phyloP scores from a whole-genome alignment of 2,888 invertebrate genomes.

The Cyrtodaria siliqua region DNA sequence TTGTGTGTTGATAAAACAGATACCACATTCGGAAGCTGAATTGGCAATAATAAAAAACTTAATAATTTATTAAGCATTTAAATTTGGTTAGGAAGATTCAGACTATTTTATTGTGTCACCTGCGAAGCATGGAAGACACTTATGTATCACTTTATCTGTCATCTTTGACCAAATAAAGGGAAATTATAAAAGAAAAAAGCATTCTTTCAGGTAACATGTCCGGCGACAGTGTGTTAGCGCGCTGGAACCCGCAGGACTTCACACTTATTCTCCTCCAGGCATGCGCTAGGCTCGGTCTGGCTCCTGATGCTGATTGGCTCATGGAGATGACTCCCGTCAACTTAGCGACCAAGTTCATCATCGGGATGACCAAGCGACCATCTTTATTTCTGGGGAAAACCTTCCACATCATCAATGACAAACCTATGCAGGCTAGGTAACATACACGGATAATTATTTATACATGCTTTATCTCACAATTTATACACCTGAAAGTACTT shows the following conservation, averaged over 20 bases:
- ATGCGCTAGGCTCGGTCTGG: conserved; percentile 76
- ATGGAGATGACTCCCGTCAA: conserved; percentile 86
- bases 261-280: conserved; percentile 84
- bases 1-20: no score
- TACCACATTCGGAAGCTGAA: no score
- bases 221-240: conserved; percentile 81
- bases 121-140: no score
- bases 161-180: no score
- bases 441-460: no score
- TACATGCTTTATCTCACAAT: neutral
- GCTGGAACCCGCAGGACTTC: conserved; percentile 86
- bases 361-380: conserved; percentile 80
- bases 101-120: no score
- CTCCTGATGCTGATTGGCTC: conserved; percentile 84
- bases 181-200: no score
- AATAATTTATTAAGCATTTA: no score
- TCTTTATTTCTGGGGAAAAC: conserved; percentile 83
- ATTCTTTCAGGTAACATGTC: conserved; percentile 83
- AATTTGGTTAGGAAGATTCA: no score
- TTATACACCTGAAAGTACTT: no score
- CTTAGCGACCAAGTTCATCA: conserved; percentile 84
- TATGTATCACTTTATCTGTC: no score
- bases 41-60: no score
- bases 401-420: conserved; percentile 84
- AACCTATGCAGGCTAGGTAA: conserved; percentile 81